A percentile compares a stretch with the other conserved stretches of the same genome.
These are phyloP conservation scores for Bellardia bayeri DNA, from an alignment of 2,888 invertebrate species.

Conservation along the genomic window DNA sequence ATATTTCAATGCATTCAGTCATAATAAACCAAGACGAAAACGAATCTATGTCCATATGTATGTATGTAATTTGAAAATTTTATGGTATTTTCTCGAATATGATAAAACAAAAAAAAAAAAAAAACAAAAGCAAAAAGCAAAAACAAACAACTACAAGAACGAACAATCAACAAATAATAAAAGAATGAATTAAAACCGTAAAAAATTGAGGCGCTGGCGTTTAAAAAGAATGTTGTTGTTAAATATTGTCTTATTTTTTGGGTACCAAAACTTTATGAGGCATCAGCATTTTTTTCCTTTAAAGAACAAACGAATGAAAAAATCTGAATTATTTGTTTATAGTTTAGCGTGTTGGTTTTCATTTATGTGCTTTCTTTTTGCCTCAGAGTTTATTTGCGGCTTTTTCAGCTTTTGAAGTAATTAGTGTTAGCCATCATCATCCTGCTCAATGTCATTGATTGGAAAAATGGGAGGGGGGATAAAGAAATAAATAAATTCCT, in stretches of 20 bases:
- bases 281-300: slow-evolving; percentile 23
- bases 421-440: slow-evolving; percentile 21
- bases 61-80: slow-evolving; percentile 58
- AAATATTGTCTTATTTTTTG: slow-evolving; percentile 12
- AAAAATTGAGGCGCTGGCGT: slow-evolving; percentile 69
- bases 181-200: slow-evolving; percentile 46
- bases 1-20: slow-evolving; percentile 2
- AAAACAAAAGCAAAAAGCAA: slow-evolving; percentile 1
- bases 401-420: slow-evolving; percentile 40
- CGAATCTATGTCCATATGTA: too few relatives aligned
- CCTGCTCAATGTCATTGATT: background rate
- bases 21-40: slow-evolving; percentile 15
- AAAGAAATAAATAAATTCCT: slow-evolving; percentile 49
- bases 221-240: slow-evolving; percentile 51
- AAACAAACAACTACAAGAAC: slow-evolving; percentile 15
- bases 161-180: slow-evolving; percentile 41
- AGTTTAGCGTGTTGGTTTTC: slow-evolving; percentile 62
- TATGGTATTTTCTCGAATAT: slow-evolving; percentile 59
- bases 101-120: slow-evolving; percentile 32
- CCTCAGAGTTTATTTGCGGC: slow-evolving; percentile 27
- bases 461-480: background rate
- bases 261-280: slow-evolving; percentile 10
- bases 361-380: slow-evolving; percentile 7
- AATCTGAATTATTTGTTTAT: slow-evolving; percentile 71
- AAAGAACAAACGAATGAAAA: slow-evolving; percentile 30